A percentile compares a stretch with the other conserved stretches of the same genome.
Conservation (phyloP, 2,888 invertebrate species). For the Lasioglossum vierecki region DNA sequence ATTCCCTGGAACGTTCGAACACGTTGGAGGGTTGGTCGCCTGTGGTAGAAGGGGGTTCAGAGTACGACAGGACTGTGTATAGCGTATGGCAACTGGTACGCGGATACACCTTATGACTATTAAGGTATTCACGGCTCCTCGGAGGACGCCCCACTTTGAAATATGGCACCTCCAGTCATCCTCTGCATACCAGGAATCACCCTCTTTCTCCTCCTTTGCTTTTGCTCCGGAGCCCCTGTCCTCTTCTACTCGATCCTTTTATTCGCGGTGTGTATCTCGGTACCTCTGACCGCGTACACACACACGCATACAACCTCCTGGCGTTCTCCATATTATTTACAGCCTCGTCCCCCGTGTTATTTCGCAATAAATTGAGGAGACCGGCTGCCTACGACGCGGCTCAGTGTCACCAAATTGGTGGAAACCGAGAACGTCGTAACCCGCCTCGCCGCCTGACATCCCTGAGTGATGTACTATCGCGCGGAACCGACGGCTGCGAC, state of each 20-base stretch:
- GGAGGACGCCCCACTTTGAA: conserved; percentile 80
- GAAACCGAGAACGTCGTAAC: conserved; percentile 69
- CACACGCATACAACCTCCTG: conserved; percentile 27
- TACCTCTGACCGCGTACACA: conserved; percentile 16
- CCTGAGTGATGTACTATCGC: conserved; percentile 69
- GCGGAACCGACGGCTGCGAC: conserved; percentile 44
- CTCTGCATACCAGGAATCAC: conserved; percentile 53
- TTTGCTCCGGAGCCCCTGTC: conserved; percentile 33
- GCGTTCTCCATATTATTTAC: conserved; percentile 79
- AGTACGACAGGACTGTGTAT: background rate
- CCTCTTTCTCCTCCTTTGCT: conserved; percentile 37
- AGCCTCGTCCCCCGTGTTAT: conserved; percentile 66
- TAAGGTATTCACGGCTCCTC: conserved; percentile 82
- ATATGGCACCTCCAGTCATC: conserved; percentile 75
- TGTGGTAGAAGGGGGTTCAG: background rate
- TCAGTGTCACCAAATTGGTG: conserved; percentile 72
- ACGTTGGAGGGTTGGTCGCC: conserved; percentile 34
- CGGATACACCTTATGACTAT: conserved; percentile 79
- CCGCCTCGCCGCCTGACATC: conserved; percentile 58
- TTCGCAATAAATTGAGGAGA: conserved; percentile 66
- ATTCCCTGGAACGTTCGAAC: conserved; percentile 55
- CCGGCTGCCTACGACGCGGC: conserved; percentile 40
- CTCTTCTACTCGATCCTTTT: conserved; percentile 48
- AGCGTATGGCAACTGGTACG: conserved; percentile 48
- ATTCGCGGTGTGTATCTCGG: conserved; percentile 53